These are phyloP conservation scores for Mesaphorura yosii DNA, from an alignment of 1,140 invertebrate genomes.

Conservation along the genomic window DNA sequence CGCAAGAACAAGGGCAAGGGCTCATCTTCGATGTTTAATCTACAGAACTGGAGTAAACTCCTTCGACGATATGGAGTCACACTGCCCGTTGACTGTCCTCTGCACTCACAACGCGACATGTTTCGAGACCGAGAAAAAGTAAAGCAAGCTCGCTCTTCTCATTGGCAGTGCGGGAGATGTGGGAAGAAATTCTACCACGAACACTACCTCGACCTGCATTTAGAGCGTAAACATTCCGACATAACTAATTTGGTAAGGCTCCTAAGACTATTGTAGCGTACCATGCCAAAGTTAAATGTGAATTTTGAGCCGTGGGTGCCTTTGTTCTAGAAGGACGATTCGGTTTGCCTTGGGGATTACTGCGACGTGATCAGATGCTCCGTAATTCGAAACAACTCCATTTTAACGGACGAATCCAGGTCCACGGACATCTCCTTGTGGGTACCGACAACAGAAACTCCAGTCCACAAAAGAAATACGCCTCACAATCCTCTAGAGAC, in stretches of 20 bases:
- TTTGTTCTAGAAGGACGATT: no score
- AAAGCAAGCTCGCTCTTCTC: conserved; percentile 68
- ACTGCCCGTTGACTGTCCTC: conserved; percentile 74
- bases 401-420: conserved; percentile 25
- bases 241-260: conserved; percentile 64
- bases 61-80: conserved; percentile 71
- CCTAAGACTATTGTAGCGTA: conserved; percentile 7
- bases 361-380: conserved; percentile 93
- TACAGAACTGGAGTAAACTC: conserved; percentile 73
- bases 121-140: conserved; percentile 69
- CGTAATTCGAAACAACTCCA: conserved; percentile 44
- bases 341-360: conserved; percentile 81
- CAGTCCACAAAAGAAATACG: neutral
- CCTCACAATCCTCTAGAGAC: neutral
- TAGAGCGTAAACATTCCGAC: conserved; percentile 75
- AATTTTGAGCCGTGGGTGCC: no score
- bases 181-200: conserved; percentile 86
- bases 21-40: conserved; percentile 9
- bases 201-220: conserved; percentile 74
- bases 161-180: conserved; percentile 83
- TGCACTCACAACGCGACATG: conserved; percentile 73
- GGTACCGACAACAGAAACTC: conserved; percentile 16
- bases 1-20: no score
- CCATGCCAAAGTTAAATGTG: no score
- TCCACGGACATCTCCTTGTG: conserved; percentile 30